Evolutionary conservation across 2,888 invertebrate species (phyloP).

Genomic region (Meiosimyza platycephala): DNA sequence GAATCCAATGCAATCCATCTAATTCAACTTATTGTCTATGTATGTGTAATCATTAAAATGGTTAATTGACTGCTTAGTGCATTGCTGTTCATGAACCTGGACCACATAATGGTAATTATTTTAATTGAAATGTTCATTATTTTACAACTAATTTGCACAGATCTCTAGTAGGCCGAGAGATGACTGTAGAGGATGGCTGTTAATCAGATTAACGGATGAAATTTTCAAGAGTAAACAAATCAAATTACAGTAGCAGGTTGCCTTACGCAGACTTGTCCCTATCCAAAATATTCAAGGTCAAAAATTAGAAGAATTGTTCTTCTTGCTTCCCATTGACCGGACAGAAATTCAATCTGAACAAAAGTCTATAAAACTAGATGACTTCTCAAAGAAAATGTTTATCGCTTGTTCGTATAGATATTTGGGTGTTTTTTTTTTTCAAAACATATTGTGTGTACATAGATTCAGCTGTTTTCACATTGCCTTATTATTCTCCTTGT

Average conservation of each 20-base stretch:
- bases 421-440: slow-evolving; percentile 5
- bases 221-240: too few relatives aligned
- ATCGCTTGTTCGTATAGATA: neutral
- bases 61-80: slow-evolving; percentile 62
- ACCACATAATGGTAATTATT: slow-evolving; percentile 45
- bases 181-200: neutral
- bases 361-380: too few relatives aligned
- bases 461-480: too few relatives aligned
- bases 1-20: slow-evolving; percentile 37
- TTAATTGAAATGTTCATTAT: slow-evolving; percentile 49
- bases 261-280: too few relatives aligned
- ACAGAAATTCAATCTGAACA: too few relatives aligned
- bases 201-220: too few relatives aligned
- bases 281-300: too few relatives aligned
- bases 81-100: slow-evolving; percentile 33
- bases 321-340: too few relatives aligned
- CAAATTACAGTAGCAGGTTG: too few relatives aligned
- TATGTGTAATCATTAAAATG: slow-evolving; percentile 55
- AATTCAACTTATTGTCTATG: slow-evolving; percentile 46
- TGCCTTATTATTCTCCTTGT: too few relatives aligned
- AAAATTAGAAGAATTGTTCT: too few relatives aligned
- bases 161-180: neutral
- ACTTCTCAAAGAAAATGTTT: neutral
- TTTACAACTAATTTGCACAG: slow-evolving; percentile 13
- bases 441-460: too few relatives aligned